These are phyloP conservation scores for Turnix velox DNA, from an alignment of 2,113 vertebrate genomes.

Conservation along the genomic window DNA sequence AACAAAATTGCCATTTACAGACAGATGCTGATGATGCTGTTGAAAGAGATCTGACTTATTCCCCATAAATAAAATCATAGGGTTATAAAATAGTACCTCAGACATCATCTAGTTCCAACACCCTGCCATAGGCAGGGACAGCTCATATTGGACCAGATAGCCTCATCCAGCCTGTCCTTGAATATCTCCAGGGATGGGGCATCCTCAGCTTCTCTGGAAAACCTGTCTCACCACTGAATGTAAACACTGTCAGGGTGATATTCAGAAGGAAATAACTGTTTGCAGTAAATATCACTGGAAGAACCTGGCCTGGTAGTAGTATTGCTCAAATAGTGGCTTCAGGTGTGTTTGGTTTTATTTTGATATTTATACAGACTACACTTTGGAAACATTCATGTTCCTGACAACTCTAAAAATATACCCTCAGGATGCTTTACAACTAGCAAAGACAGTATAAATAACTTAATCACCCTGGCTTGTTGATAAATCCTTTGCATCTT, in stretches of 20 bases:
- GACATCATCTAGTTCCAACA: too few species aligned
- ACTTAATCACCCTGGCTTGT: neutral
- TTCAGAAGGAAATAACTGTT: neutral
- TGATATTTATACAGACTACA: constrained; percentile 5
- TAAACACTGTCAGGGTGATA: neutral
- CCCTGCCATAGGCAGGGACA: too few species aligned
- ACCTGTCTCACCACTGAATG: too few species aligned
- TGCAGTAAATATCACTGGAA: neutral
- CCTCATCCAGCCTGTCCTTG: too few species aligned
- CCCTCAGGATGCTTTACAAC: neutral
- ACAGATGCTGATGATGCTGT: neutral
- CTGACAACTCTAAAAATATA: constrained; percentile 22
- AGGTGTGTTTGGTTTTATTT: constrained; percentile 27
- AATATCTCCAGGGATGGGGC: too few species aligned
- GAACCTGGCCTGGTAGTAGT: neutral
- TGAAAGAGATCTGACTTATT: neutral
- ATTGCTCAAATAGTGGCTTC: neutral
- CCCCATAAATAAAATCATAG: neutral
- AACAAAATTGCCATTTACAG: neutral
- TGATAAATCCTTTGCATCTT: neutral
- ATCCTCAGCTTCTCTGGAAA: too few species aligned
- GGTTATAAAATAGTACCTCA: too few species aligned
- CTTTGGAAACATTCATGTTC: constrained; percentile 21
- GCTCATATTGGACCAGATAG: too few species aligned
- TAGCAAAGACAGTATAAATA: neutral